Base-by-base conservation (phyloP, 2,888 invertebrate genomes). In the Abrostola tripartita region DNA sequence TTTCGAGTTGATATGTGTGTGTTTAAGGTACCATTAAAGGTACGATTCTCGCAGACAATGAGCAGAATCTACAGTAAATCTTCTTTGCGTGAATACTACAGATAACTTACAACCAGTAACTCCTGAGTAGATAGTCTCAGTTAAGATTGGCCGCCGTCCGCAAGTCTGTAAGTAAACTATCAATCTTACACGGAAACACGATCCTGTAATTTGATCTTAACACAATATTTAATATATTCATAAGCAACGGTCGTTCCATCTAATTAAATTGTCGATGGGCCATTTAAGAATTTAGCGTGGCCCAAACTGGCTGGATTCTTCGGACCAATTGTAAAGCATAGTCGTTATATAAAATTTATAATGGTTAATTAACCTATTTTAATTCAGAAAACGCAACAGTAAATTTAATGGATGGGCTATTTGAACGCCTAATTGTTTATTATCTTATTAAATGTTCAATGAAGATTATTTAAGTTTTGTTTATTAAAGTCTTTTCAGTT, bases 341-440 rank as follows among this genome's bases (percentile, higher is more conserved):
- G 64, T 74, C 78, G 65, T 78, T 79, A 65, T 74, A 79, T 60
- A 54, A 63, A 68, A 79, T 77, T 68, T 73, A 79, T 77, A 78
- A 71, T 77, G 61, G 61, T 61, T 68, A 77, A 78, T 78, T 71
- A 76, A 76, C 71, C 74, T 61, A 78, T 79, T 78, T 77, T 77
- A 79, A 78, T 79, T 79, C 78, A 60, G 63, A 70, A 61, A 73
- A 77, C 68, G 68, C 47, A 67, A 65, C 66, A 68, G 59, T 77
- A 71, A 74, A 77, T 78, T 77, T 63, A 67, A 67, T 37, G 37
- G 74, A 78, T 78, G 65, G 80, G 66, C 80, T 65, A 64, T 76
- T 78, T 70, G 42, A 61, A 58, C 12, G 59, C 71, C 73, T 70
- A 73, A 78, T 77, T 78, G 80, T 78, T 77, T 78, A 78, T 78